A percentile compares a stretch with the other conserved stretches of the same genome.
Conservation (phyloP, 2,888 invertebrate genomes). For the Zaprionus obscuricornis region DNA sequence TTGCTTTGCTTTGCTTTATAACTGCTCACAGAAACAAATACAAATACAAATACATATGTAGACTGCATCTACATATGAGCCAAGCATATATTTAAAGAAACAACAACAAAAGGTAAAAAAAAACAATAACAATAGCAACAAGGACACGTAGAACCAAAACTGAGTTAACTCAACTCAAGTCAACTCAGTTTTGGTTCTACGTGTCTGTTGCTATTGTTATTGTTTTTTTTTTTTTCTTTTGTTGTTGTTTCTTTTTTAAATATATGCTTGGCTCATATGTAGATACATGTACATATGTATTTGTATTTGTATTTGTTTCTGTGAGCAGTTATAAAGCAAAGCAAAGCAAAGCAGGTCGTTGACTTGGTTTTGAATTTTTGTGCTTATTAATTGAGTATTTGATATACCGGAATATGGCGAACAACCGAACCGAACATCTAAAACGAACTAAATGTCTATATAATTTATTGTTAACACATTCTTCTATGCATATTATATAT, state of each 20-base stretch:
- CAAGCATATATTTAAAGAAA: slow-evolving; percentile 54
- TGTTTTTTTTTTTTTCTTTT: slow-evolving; percentile 32
- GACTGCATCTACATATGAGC: slow-evolving; percentile 24
- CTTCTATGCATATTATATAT: no score
- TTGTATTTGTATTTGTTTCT: slow-evolving; percentile 17
- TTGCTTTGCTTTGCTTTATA: slow-evolving; percentile 78
- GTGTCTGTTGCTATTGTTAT: slow-evolving; percentile 41
- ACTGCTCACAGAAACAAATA: slow-evolving; percentile 49
- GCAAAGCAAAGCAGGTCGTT: slow-evolving; percentile 80
- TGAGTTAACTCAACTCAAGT: slow-evolving; percentile 19
- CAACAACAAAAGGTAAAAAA: no score
- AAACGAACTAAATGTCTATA: no score
- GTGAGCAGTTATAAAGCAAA: slow-evolving; percentile 74
- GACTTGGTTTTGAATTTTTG: slow-evolving; percentile 71
- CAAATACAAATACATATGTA: slow-evolving; percentile 17
- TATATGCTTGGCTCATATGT: slow-evolving; percentile 46
- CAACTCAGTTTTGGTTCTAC: slow-evolving; percentile 20
- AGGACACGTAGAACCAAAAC: slow-evolving; percentile 48
- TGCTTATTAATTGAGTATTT: slow-evolving; percentile 82
- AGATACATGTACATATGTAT: slow-evolving; percentile 12
- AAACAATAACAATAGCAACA: no score
- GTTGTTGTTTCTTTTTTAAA: slow-evolving; percentile 49
- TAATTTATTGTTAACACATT: no score
- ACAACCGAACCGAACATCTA: slow-evolving; percentile 29
- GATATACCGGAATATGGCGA: slow-evolving; percentile 70